These are phyloP conservation scores for Hipposideros larvatus DNA, from an alignment of 2,797 vertebrate genomes.

Conservation along the genomic window DNA sequence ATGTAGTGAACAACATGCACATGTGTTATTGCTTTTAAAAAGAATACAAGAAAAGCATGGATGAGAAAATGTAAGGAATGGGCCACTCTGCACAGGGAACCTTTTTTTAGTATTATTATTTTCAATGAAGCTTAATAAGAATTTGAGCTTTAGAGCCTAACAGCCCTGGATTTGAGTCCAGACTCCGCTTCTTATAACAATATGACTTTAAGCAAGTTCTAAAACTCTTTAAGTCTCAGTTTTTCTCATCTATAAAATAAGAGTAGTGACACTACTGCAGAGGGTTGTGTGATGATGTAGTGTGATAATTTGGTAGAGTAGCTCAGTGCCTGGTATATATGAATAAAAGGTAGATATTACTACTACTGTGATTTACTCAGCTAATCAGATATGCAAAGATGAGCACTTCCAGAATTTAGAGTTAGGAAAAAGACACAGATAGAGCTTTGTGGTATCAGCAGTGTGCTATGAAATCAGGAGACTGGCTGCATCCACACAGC, in stretches of 20 bases:
- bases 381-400: background rate
- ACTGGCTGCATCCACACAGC: rapidly evolving
- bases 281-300: background rate
- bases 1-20: background rate
- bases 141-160: background rate
- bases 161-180: background rate
- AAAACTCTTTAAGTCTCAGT: background rate
- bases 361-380: background rate
- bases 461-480: background rate
- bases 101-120: background rate
- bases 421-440: background rate
- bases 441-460: background rate
- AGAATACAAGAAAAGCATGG: background rate
- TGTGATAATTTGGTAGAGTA: background rate
- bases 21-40: background rate
- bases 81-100: background rate
- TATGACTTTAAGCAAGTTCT: background rate
- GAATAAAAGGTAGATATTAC: background rate
- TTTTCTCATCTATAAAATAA: slow-evolving; percentile 41
- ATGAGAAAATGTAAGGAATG: background rate
- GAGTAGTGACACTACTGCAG: background rate
- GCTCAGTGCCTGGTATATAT: background rate
- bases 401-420: background rate
- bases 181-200: background rate
- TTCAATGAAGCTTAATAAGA: background rate